A percentile compares a stretch with the other conserved stretches of the same genome.
These are phyloP conservation scores for Dolichotis patagonum DNA, from an alignment of 2,113 vertebrate genomes.

Conservation along the genomic window DNA sequence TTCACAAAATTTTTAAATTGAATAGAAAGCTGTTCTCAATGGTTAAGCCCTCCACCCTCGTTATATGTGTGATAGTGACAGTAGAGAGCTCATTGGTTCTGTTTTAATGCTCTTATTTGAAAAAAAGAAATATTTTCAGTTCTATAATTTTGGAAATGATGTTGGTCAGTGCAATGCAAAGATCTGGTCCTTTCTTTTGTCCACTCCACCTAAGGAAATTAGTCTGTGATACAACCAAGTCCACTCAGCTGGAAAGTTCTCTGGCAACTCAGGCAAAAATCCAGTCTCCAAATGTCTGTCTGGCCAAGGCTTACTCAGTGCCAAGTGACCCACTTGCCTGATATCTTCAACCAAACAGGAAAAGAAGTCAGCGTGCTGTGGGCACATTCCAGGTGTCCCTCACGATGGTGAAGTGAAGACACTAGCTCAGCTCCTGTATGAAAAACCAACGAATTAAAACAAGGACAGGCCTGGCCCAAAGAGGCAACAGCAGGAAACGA, in stretches of 20 bases:
- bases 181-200: background rate
- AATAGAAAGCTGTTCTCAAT: background rate
- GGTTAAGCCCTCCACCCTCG: background rate
- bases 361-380: background rate
- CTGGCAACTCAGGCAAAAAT: constrained; percentile 28
- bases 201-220: constrained; percentile 5
- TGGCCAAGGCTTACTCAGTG: background rate
- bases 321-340: background rate
- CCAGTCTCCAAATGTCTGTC: background rate
- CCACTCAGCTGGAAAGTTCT: constrained; percentile 1
- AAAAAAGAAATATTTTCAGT: constrained; percentile 37
- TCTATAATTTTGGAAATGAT: background rate
- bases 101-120: background rate
- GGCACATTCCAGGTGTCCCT: background rate
- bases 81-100: background rate
- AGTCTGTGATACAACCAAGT: background rate
- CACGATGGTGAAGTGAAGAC: background rate
- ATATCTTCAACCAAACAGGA: background rate
- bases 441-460: constrained; percentile 47
- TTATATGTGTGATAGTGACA: background rate
- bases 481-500: constrained; percentile 67
- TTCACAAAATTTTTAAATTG: background rate
- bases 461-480: constrained; percentile 20
- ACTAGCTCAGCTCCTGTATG: background rate
- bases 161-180: background rate